These are phyloP conservation scores for Bolborhynchus lineola DNA, from an alignment of 2,113 vertebrate species.

Conservation along the genomic window DNA sequence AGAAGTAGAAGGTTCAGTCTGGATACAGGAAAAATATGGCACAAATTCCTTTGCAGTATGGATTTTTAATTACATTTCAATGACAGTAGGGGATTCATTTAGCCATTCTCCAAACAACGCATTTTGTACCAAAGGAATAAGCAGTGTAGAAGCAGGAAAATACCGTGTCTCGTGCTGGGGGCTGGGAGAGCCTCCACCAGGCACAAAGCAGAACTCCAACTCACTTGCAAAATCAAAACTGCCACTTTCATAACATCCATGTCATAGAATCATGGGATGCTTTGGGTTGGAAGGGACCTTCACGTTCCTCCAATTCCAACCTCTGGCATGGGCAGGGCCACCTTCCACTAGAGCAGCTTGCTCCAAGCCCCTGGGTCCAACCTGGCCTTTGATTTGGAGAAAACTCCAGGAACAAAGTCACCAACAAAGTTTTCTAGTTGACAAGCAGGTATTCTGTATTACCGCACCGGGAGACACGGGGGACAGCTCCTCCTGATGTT, in stretches of 20 bases:
- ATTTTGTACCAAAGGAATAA: neutral
- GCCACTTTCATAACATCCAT: accelerated
- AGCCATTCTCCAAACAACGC: neutral
- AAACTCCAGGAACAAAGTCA: too few relatives aligned
- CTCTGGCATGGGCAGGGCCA: neutral
- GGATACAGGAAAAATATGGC: neutral
- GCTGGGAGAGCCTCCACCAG: neutral
- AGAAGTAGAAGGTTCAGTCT: neutral
- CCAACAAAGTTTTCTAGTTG: too few relatives aligned
- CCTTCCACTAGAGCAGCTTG: neutral
- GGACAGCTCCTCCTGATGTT: too few relatives aligned
- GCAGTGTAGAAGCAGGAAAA: neutral
- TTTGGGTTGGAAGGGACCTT: neutral
- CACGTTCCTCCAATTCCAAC: neutral
- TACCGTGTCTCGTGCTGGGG: accelerated
- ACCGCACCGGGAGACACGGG: too few relatives aligned
- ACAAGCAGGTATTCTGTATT: too few relatives aligned
- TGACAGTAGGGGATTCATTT: neutral
- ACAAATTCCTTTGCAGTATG: neutral
- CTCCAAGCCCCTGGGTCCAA: neutral
- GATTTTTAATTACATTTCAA: constrained; percentile 32
- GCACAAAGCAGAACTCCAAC: neutral
- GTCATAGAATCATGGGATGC: neutral
- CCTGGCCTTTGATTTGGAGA: neutral
- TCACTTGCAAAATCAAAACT: neutral